Evolutionary conservation across 1,140 invertebrate genomes (phyloP).

Genomic region (Drosophila cardini): DNA sequence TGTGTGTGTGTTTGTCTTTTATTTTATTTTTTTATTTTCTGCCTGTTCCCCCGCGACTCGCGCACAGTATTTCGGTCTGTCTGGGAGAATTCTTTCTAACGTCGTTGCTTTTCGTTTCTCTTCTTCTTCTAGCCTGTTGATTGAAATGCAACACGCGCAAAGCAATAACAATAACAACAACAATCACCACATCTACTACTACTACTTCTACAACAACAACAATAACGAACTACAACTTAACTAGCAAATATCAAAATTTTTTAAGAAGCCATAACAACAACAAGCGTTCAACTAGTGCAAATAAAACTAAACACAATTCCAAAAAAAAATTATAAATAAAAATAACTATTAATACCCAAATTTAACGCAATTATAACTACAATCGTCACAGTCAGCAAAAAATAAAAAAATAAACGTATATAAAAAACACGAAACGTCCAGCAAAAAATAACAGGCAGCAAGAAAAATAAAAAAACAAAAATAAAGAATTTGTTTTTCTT

Average conservation of each 20-base stretch:
- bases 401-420: constrained; percentile 13
- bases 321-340: constrained; percentile 36
- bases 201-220: too few relatives aligned
- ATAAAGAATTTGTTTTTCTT: constrained; percentile 40
- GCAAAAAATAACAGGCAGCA: constrained; percentile 25
- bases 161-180: constrained; percentile 42
- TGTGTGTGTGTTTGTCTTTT: constrained; percentile 26
- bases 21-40: too few relatives aligned
- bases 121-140: constrained; percentile 39
- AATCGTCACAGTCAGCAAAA: constrained; percentile 34
- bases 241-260: constrained; percentile 52
- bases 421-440: constrained; percentile 42
- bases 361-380: constrained; percentile 37
- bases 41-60: constrained; percentile 2
- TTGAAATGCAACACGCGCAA: constrained; percentile 70
- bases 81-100: constrained; percentile 42
- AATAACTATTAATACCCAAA: constrained; percentile 29
- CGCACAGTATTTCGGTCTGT: background rate
- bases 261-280: constrained; percentile 51
- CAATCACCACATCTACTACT: constrained; percentile 15
- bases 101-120: constrained; percentile 23
- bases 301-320: constrained; percentile 34
- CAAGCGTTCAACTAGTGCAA: constrained; percentile 56
- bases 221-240: constrained; percentile 43
- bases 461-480: constrained; percentile 23